A percentile compares a stretch with the other conserved stretches of the same genome.
Conservation (phyloP, 2,797 vertebrate species). For the Arremon brunneinucha region DNA sequence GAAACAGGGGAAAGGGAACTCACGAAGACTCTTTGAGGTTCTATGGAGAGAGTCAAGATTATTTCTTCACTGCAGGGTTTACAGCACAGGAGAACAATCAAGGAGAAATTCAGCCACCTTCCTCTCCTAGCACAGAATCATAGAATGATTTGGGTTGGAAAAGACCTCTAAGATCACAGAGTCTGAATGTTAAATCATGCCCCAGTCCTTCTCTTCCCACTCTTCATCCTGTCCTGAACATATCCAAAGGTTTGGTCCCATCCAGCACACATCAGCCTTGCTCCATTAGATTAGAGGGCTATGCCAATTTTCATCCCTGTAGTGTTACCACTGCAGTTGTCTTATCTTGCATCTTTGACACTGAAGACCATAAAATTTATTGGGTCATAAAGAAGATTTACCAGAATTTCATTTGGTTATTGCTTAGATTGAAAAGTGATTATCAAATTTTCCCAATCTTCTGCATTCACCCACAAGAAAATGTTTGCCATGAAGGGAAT, state of each 20-base stretch:
- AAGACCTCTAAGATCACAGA: neutral
- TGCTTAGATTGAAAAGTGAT: neutral
- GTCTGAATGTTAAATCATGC: neutral
- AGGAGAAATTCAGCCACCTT: neutral
- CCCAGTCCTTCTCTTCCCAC: neutral
- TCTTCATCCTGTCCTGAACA: neutral
- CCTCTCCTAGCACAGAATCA: neutral
- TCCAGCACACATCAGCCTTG: neutral
- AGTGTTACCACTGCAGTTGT: neutral
- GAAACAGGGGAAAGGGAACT: neutral
- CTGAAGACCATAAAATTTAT: neutral
- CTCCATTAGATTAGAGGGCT: neutral
- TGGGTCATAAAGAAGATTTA: neutral
- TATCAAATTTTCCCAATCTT: neutral
- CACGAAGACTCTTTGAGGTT: neutral
- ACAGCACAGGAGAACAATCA: accelerated
- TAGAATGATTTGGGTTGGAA: neutral
- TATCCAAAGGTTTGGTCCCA: neutral
- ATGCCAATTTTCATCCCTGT: neutral
- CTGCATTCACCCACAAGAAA: neutral
- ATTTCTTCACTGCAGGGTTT: neutral
- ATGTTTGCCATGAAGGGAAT: neutral
- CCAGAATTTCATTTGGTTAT: neutral
- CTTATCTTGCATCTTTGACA: neutral
- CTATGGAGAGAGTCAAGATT: neutral